Evolutionary conservation across 2,113 vertebrate genomes (phyloP), one percentile per base, ranked within the genome.

Genomic region (Andinoacara biseriatus): DNA sequence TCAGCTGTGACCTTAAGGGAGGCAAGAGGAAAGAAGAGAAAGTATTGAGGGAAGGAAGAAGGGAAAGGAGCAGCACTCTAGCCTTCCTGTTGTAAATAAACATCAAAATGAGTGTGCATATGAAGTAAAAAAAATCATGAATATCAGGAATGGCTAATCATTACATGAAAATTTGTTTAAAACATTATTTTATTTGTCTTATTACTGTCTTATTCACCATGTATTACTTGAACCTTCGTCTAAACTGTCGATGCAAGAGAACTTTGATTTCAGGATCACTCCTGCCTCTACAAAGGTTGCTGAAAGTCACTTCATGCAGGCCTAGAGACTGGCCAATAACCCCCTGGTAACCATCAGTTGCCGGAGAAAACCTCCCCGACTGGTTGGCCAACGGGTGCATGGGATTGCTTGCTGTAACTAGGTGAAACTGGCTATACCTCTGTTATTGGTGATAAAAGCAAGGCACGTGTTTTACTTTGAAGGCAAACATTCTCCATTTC

Each of bases 1-100:
- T 90, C 58, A 81, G 79, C 83, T 79, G 76, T 92, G 89, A 90
- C 88, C 86, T 91, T 89, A 81, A 87, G 43, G 82, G 58, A 58
- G 58, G 67, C 29, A 20, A 61, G 63, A 65, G 24, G 38, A 57
- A 76, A 65, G 5, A 8, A 74, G 43, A 80, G 58, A 49, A 74
- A 46, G 26, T 24, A 59, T 58, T 2, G 49, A 81, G 58, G 38
- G 4, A 57, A 67, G 59, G 43, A 84, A 38, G 46, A 58, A 76
- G 54, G 43, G 26, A 65, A 75, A 76, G 20, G 54, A 67, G 49
- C 35, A 60, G 78, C 29, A 8, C 40, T 20, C 24, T 2, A 9
- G 56, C 46, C 76, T 69, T 40, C 43, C 58, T 86, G 33, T 24
- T 10, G 7, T 59, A 61, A 17, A 54, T 29, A 72, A 26, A 31